Percentiles rank a stretch among this genome's conserved stretches.
These are phyloP conservation scores for Parnassius orleans DNA, from an alignment of 2,888 invertebrate species.

Conservation along the genomic window DNA sequence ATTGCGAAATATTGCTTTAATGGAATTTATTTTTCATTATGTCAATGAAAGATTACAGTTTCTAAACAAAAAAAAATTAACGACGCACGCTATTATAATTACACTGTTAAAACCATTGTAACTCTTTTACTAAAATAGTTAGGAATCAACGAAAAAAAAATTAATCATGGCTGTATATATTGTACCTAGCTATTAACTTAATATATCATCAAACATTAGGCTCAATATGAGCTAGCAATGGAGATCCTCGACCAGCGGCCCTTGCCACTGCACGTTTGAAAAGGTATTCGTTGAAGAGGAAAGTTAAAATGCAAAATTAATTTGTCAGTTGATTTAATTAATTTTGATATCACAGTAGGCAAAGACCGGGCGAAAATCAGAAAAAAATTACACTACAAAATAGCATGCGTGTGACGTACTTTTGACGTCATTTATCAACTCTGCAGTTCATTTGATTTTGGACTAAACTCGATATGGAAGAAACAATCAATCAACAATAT, in stretches of 20 bases:
- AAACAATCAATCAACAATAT: constrained; percentile 47
- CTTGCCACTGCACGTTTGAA: constrained; percentile 60
- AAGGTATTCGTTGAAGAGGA: constrained; percentile 53
- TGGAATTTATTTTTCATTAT: constrained; percentile 75
- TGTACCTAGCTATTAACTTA: constrained; percentile 66
- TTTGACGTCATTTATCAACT: constrained; percentile 39
- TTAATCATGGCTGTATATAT: constrained; percentile 64
- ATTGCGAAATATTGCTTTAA: constrained; percentile 52
- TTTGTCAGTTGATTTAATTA: constrained; percentile 46
- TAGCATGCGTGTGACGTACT: constrained; percentile 73
- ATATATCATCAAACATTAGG: constrained; percentile 65
- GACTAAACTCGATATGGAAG: constrained; percentile 28
- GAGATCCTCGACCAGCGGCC: constrained; percentile 66
- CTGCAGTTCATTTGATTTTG: constrained; percentile 20
- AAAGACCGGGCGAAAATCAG: constrained; percentile 79
- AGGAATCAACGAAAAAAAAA: constrained; percentile 55
- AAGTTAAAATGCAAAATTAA: constrained; percentile 51
- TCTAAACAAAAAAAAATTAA: constrained; percentile 53
- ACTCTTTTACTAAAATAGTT: constrained; percentile 52
- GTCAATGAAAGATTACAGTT: constrained; percentile 70
- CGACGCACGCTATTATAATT: constrained; percentile 57
- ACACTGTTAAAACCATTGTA: constrained; percentile 56
- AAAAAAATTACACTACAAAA: constrained; percentile 63
- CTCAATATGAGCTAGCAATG: constrained; percentile 78
- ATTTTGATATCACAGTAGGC: constrained; percentile 73